phyloP scores from a whole-genome alignment of 2,888 invertebrate genomes.

The Xylophagus ater region DNA sequence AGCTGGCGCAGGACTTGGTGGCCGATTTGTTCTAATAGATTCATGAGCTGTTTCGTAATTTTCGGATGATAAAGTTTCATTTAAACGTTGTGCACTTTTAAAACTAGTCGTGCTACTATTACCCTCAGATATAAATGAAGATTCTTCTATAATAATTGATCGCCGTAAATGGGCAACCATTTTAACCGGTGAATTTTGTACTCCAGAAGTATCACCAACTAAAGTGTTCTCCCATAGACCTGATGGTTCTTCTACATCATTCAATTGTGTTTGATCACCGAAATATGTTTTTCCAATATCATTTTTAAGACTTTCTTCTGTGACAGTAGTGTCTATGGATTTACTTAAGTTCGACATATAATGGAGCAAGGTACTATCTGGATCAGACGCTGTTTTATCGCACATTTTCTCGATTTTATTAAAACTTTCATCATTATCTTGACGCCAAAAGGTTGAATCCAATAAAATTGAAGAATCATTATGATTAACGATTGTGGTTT shows the following conservation, averaged over 20 bases:
- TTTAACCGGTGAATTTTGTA: slow-evolving; percentile 29
- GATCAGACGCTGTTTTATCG: slow-evolving; percentile 34
- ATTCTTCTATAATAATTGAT: slow-evolving; percentile 35
- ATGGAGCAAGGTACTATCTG: slow-evolving; percentile 26
- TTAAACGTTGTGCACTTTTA: not conserved
- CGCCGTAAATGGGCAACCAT: slow-evolving; percentile 30
- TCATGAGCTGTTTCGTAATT: slow-evolving; percentile 32
- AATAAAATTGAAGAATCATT: slow-evolving; percentile 11
- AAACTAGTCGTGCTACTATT: not conserved
- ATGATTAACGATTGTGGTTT: slow-evolving; percentile 1
- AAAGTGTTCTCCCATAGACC: slow-evolving; percentile 32
- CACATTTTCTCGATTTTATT: slow-evolving; percentile 33
- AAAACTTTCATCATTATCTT: slow-evolving; percentile 24
- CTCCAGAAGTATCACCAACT: slow-evolving; percentile 19
- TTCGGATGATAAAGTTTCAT: slow-evolving; percentile 18
- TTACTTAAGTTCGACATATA: slow-evolving; percentile 2
- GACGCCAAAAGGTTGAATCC: slow-evolving; percentile 8
- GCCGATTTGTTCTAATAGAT: no score
- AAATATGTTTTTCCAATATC: not conserved
- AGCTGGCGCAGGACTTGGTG: no score
- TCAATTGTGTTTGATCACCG: slow-evolving; percentile 29
- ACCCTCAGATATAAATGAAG: slow-evolving; percentile 4
- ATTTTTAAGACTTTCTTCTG: not conserved
- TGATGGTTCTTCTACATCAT: slow-evolving; percentile 34
- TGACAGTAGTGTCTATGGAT: not conserved